Conservation (phyloP, 2,113 vertebrate genomes). For the Corynorhinus townsendii region DNA sequence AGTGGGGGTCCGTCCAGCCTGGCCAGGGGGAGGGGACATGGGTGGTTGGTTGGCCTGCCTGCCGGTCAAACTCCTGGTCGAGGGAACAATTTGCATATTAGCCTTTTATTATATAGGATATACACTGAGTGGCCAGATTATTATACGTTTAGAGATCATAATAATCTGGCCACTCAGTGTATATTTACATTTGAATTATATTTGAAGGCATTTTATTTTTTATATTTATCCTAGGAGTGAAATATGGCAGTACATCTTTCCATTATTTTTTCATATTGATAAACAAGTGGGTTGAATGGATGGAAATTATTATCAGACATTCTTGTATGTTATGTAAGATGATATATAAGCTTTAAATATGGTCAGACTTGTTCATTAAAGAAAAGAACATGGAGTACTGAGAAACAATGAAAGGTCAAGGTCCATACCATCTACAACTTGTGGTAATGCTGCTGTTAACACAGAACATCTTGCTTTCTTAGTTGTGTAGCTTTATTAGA, state of each 20-base stretch:
- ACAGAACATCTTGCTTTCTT: conserved; percentile 23
- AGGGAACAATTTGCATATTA: too few relatives aligned
- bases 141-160: too few relatives aligned
- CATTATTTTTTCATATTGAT: neutral
- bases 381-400: neutral
- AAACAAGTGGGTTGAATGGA: neutral
- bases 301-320: neutral
- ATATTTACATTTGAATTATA: neutral
- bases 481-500: conserved; percentile 37
- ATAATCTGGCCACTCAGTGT: too few relatives aligned
- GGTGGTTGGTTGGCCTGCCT: too few relatives aligned
- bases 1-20: too few relatives aligned
- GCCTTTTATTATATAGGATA: too few relatives aligned
- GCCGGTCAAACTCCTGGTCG: too few relatives aligned
- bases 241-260: neutral
- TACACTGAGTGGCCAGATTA: too few relatives aligned
- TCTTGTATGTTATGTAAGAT: neutral
- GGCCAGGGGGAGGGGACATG: too few relatives aligned
- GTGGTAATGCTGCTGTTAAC: neutral
- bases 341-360: neutral
- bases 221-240: neutral
- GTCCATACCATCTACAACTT: neutral
- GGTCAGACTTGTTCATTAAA: neutral
- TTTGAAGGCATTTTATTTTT: neutral
- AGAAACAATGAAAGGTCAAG: neutral